Evolutionary conservation across 2,797 vertebrate genomes (phyloP).

Genomic region (Melanotaenia trifasciata): DNA sequence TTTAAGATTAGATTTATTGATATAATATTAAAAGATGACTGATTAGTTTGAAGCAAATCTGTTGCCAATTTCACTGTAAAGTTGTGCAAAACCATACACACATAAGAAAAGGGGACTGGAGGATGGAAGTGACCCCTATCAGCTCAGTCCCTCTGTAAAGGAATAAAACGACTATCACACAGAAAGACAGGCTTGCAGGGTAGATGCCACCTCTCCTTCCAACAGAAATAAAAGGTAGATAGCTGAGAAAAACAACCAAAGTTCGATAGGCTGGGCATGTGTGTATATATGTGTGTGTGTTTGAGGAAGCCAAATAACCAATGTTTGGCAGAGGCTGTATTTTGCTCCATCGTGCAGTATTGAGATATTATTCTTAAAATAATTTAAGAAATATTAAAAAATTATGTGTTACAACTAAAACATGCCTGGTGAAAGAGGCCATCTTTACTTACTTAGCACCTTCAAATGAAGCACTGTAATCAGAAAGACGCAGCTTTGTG

Average conservation of each 20-base stretch:
- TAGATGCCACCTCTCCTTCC: constrained; percentile 27
- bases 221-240: constrained; percentile 25
- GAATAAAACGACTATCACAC: constrained; percentile 28
- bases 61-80: no score
- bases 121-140: constrained; percentile 43
- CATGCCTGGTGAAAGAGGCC: neutral
- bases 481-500: constrained; percentile 20
- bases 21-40: no score
- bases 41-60: no score
- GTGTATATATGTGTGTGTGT: constrained; percentile 4
- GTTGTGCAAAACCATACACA: neutral
- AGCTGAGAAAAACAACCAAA: constrained; percentile 31
- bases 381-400: constrained; percentile 13
- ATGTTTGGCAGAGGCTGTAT: constrained; percentile 23
- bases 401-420: constrained; percentile 1
- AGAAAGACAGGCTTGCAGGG: constrained; percentile 21
- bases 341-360: neutral
- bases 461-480: constrained; percentile 28
- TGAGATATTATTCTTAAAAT: constrained; percentile 8
- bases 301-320: constrained; percentile 8
- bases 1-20: no score
- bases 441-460: constrained; percentile 11
- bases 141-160: constrained; percentile 6
- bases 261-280: constrained; percentile 9
- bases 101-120: constrained; percentile 20